Conservation (phyloP, 2,888 invertebrate species). For the Philonicus albiceps region DNA sequence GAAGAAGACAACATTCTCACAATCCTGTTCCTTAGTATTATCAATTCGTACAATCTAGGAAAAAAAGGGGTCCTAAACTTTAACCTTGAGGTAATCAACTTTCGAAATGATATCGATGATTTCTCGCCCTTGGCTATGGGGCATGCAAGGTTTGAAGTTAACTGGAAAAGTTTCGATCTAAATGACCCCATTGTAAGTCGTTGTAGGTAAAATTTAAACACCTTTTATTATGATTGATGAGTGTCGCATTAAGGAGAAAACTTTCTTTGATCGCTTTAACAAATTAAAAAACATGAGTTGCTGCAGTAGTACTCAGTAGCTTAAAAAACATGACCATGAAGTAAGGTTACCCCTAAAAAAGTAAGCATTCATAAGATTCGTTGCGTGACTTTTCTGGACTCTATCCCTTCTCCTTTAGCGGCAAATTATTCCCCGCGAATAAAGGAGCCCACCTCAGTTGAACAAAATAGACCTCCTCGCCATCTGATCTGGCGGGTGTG, state of each 20-base stretch:
- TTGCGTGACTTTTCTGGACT: neutral
- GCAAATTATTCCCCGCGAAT: neutral
- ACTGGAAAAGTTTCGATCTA: neutral
- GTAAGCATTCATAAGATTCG: neutral
- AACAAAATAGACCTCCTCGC: neutral
- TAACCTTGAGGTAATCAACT: too few species aligned
- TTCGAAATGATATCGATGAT: too few species aligned
- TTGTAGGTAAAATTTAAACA: neutral
- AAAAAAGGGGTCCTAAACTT: too few species aligned
- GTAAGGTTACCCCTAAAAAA: neutral
- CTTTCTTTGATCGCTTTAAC: neutral
- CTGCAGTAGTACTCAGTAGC: neutral
- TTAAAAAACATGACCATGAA: neutral
- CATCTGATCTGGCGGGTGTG: neutral
- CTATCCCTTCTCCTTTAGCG: neutral
- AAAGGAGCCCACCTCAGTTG: neutral
- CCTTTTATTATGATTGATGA: neutral
- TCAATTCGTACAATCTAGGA: too few species aligned
- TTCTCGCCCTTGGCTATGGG: too few species aligned
- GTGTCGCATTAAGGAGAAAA: neutral
- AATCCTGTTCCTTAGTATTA: too few species aligned
- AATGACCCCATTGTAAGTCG: neutral
- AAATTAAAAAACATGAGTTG: neutral
- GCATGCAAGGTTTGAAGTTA: too few species aligned
- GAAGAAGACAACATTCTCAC: too few species aligned